phyloP scores from a whole-genome alignment of 2,797 vertebrate genomes.

The Nyctibius grandis region DNA sequence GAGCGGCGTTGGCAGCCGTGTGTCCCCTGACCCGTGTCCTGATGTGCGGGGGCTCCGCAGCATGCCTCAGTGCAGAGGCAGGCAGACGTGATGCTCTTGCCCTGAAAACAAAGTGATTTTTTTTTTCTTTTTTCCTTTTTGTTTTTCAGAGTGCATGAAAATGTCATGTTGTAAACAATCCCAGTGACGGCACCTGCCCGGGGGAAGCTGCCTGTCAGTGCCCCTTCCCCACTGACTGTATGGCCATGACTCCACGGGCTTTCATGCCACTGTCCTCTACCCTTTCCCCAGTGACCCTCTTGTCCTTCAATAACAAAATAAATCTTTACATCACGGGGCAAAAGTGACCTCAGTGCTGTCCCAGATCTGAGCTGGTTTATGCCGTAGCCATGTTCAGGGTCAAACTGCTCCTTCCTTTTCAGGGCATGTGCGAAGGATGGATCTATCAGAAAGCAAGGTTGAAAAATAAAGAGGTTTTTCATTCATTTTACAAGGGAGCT shows the following conservation, averaged over 20 bases:
- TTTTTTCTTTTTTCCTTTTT: background rate
- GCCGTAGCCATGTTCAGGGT: background rate
- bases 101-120: background rate
- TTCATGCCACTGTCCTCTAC: background rate
- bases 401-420: background rate
- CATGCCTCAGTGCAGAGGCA: background rate
- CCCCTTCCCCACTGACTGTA: background rate
- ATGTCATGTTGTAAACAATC: conserved; percentile 27
- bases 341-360: background rate
- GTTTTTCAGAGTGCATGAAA: background rate
- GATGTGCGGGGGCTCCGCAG: background rate
- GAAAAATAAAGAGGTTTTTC: background rate
- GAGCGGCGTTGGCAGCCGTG: background rate
- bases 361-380: background rate
- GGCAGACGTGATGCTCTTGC: background rate
- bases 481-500: background rate
- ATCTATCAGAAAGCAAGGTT: background rate
- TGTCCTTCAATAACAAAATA: background rate
- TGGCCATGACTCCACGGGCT: background rate
- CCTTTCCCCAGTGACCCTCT: background rate
- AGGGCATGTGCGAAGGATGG: background rate
- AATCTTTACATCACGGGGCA: background rate
- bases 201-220: background rate
- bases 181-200: background rate
- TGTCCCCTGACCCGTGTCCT: background rate